phyloP scores from a whole-genome alignment of 2,113 vertebrate species.

The Scophthalmus maximus region DNA sequence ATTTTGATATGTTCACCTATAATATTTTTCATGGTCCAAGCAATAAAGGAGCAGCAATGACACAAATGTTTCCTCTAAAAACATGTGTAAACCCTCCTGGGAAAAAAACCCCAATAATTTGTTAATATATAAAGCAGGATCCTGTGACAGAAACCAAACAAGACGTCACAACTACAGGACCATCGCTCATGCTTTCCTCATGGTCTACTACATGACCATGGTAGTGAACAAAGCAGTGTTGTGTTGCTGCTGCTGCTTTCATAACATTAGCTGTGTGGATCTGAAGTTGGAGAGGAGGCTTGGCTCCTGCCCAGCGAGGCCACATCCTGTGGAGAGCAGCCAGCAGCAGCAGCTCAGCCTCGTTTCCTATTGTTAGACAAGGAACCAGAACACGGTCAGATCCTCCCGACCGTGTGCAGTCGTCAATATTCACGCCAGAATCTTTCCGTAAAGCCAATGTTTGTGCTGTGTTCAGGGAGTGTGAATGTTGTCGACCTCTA shows the following conservation, averaged over 20 bases:
- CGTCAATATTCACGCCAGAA: neutral
- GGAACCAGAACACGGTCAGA: slow-evolving; percentile 38
- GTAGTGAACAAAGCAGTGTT: slow-evolving; percentile 27
- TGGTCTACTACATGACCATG: neutral
- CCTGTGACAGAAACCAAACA: neutral
- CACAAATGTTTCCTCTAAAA: neutral
- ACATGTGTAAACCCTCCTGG: too few relatives aligned
- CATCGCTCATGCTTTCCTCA: neutral
- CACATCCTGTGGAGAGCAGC: slow-evolving; percentile 67
- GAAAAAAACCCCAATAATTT: too few relatives aligned
- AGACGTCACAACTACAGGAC: neutral
- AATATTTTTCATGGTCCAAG: neutral
- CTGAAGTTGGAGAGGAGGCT: slow-evolving; percentile 38
- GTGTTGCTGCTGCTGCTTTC: slow-evolving; percentile 31
- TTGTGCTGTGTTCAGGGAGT: neutral
- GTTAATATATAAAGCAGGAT: neutral
- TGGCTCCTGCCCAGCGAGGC: slow-evolving; percentile 64
- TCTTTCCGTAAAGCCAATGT: neutral
- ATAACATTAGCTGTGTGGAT: slow-evolving; percentile 34
- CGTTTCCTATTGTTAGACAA: slow-evolving; percentile 61
- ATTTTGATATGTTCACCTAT: too few relatives aligned
- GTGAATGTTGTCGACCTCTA: neutral
- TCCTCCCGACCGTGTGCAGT: slow-evolving; percentile 14
- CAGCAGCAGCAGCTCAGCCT: slow-evolving; percentile 40
- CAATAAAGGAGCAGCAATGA: neutral